phyloP scores from a whole-genome alignment of 2,797 vertebrate genomes.

The Eulemur albifrons region DNA sequence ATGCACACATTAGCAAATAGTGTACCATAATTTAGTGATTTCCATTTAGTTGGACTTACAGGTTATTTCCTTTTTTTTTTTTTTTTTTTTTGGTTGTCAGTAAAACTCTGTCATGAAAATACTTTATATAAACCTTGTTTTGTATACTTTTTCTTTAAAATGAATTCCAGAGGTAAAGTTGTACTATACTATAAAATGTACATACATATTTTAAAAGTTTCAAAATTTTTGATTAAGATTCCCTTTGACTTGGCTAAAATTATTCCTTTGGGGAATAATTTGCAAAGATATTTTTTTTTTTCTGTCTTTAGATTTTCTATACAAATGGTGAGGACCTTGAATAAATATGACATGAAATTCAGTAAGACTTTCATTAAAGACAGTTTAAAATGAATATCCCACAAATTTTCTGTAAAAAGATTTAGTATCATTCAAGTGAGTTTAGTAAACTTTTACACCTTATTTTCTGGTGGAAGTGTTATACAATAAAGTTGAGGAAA shows the following conservation, averaged over 20 bases:
- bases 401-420: not conserved
- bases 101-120: conserved; percentile 10
- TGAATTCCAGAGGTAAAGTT: not conserved
- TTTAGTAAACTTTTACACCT: not conserved
- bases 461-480: not conserved
- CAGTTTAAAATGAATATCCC: not conserved
- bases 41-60: not conserved
- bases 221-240: not conserved
- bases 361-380: conserved; percentile 9
- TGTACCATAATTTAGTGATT: not conserved
- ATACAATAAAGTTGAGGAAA: not conserved
- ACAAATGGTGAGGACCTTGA: not conserved
- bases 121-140: not conserved
- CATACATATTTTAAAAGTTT: not conserved
- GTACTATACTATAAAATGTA: not conserved
- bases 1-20: not conserved
- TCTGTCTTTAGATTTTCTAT: not conserved
- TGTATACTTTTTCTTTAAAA: not conserved
- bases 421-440: conserved; percentile 11
- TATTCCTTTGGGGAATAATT: conserved; percentile 20
- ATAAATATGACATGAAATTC: conserved; percentile 28
- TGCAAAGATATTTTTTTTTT: not conserved
- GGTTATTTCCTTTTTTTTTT: not conserved
- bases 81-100: not conserved
- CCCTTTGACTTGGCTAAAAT: not conserved